Conservation (phyloP, 1,140 invertebrate species). For the Aplysia californica region DNA sequence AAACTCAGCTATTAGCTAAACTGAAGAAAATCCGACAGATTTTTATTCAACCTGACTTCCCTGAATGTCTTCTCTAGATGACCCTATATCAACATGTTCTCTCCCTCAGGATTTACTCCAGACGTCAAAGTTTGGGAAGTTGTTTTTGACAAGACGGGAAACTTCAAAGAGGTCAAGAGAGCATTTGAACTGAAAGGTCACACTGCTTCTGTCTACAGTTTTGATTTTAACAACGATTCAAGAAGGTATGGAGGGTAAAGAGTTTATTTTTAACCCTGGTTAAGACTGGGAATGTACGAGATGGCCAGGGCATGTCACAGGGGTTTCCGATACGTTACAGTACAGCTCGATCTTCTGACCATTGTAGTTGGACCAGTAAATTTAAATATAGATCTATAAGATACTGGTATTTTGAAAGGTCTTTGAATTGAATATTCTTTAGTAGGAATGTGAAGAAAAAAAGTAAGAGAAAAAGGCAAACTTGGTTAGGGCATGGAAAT, state of each 20-base stretch:
- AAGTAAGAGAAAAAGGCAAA: no score
- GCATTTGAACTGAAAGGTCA: slow-evolving; percentile 87
- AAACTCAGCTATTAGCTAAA: no score
- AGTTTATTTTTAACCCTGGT: no score
- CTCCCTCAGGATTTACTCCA: slow-evolving; percentile 86
- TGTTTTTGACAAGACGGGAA: slow-evolving; percentile 77
- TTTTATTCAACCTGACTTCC: no score
- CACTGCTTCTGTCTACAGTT: slow-evolving; percentile 82
- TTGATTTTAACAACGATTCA: slow-evolving; percentile 84
- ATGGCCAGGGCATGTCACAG: background rate
- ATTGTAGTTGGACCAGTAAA: background rate
- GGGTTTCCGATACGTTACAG: no score
- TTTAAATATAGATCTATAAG: background rate
- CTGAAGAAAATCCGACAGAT: no score
- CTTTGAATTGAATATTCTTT: no score
- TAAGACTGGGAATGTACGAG: background rate
- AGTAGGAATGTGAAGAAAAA: no score
- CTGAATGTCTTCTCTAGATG: no score
- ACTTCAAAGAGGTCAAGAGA: slow-evolving; percentile 80
- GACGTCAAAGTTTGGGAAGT: slow-evolving; percentile 91
- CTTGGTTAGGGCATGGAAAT: no score
- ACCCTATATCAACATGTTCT: no score
- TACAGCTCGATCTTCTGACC: background rate
- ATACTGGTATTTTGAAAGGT: background rate
- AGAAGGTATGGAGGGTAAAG: slow-evolving; percentile 66